Evolutionary conservation across 2,888 invertebrate genomes (phyloP), one percentile per base, ranked within the genome.

Genomic region (Eucera pruinosa): DNA sequence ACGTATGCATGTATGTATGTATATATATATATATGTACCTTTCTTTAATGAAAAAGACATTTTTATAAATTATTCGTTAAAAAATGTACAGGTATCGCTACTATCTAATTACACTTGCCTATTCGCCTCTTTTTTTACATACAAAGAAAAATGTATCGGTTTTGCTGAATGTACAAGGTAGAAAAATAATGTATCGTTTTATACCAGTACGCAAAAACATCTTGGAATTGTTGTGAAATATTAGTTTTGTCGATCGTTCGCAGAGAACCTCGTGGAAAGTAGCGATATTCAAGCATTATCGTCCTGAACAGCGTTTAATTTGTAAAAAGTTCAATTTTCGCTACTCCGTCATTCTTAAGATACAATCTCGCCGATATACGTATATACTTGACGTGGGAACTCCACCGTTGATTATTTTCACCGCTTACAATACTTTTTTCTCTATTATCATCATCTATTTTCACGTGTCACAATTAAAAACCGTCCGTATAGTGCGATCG

Each of bases 111-210:
- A 77, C 58, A 64, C 3, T 55, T 41, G 57, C 9, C 50, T 62
- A 68, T 2, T 23, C 15, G 41, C 7, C 36, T 43, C 27, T 33
- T n/a, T 47, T 58, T 71, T 20, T 83, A 67, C 58, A 47, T 41
- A 57, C 36, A 69, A 80, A 71, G 48, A 60, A 80, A 77, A 72
- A 25, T 72, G 7, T 55, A 20, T 36, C 25, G 11, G 36, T 74
- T n/a, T n/a, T 67, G 67, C 30, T 48, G 50, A 72, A 57, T 69
- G 58, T 71, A 64, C 54, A 69, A 5, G 20, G 73, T 83, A 83
- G 71, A 83, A 80, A 83, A 83, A 83, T 83, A 83, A 83, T 54
- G 48, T 61, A 30, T 80, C 15, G 23, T 62, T 69, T 69, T 45
- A 48, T 52, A n/a, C n/a, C 48, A 64, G 47, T 73, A 64, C 55